Base-by-base conservation (phyloP, 2,888 invertebrate species). In the Fabriciana adippe region DNA sequence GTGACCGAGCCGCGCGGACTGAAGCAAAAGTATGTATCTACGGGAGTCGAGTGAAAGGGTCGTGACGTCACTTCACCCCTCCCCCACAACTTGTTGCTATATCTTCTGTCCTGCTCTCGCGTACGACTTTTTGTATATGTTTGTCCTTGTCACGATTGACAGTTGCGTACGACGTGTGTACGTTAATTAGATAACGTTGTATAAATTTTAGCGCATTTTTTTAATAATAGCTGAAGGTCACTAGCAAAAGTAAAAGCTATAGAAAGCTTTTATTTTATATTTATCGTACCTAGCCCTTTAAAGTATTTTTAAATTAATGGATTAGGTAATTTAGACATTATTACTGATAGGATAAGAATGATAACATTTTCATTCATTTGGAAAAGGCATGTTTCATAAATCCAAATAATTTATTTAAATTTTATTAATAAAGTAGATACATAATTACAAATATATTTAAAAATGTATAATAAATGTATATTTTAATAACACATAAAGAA, bases 41-140 rank as follows among this genome's bases (percentile, higher is more conserved):
- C 84, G 84, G 70, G 72, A 66, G 26, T 21, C 50, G 89, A 92
- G 90, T 90, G 93, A 93, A 91, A 92, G 91, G 90, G 87, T 81
- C 86, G 73, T 94, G 94, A 94, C 94, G 94, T 94, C 94, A 94
- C 85, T 76, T 93, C 91, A 85, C 79, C 74, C 75, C 80, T 80
- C 79, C 81, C 74, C 82, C 68, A 78, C 77, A 74, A 89, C 91
- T 89, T 92, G 91, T 92, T 91, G 91, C 91, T 86, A 89, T 80
- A 88, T 73, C 80, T 78, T 72, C 73, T 73, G 69, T 86, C 86
- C 72, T 82, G 61, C 74, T 89, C 85, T 55, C 73, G 64, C 81
- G 5, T 71, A 55, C 55, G 13, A 2, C 70, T 76, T 69, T 75
- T 53, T 65, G 70, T 78, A 78, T 90, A 85, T 80, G 76, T 78